These are phyloP conservation scores for Neodiprion lecontei DNA, from an alignment of 1,140 invertebrate species.

Conservation along the genomic window DNA sequence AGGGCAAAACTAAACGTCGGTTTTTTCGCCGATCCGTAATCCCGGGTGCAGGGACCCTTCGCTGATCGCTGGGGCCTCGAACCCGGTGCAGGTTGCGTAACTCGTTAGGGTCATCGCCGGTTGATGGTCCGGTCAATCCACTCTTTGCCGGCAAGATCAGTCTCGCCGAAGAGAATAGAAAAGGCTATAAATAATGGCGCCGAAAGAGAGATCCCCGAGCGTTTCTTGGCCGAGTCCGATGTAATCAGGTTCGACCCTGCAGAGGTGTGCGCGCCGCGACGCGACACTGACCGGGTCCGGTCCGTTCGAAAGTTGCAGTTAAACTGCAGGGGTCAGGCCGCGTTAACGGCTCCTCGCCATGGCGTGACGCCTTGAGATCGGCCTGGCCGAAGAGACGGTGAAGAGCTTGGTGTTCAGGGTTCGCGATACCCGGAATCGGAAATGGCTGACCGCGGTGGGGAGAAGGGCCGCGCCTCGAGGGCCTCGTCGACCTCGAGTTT, in stretches of 20 bases:
- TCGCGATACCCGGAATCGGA: not conserved
- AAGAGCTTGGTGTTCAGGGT: not conserved
- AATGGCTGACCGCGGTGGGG: not conserved
- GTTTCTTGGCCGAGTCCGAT: not conserved
- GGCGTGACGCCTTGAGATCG: not conserved
- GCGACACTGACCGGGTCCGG: slow-evolving; percentile 3
- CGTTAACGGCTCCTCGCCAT: not conserved
- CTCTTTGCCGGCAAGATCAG: not conserved
- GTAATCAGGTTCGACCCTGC: not conserved
- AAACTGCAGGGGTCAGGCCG: not conserved
- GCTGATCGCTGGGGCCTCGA: too few species aligned
- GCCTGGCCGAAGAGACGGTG: not conserved
- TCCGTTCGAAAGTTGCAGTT: not conserved
- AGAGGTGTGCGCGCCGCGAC: not conserved
- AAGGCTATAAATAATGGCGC: slow-evolving; percentile 5
- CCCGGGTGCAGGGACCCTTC: too few species aligned
- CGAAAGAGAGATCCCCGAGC: not conserved
- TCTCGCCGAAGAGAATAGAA: not conserved
- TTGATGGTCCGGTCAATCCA: not conserved
- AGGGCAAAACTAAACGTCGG: too few species aligned
- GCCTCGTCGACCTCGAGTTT: slow-evolving; percentile 70
- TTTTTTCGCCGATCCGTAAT: too few species aligned
- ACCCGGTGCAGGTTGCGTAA: too few species aligned
- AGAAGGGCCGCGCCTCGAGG: slow-evolving; percentile 45
- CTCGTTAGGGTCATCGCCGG: not conserved